Evolutionary conservation across 2,888 invertebrate genomes (phyloP), one percentile per base, ranked within the genome.

Genomic region (Synergus umbraculus): DNA sequence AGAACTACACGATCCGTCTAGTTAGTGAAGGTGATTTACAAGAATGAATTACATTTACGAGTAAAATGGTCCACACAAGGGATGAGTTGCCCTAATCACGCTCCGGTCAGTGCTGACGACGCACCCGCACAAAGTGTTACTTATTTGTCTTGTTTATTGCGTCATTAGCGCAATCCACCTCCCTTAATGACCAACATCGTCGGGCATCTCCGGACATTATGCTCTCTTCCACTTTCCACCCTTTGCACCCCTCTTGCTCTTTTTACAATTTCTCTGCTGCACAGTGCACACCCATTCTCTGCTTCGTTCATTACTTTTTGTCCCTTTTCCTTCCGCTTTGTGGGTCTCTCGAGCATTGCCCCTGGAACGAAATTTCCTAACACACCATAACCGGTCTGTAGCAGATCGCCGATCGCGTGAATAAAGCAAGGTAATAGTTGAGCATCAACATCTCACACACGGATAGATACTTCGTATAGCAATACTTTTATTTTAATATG

Each of bases 151-250:
- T 83, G 80, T 82, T 83, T 83, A 83, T 83, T 81, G 81, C 82
- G 78, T 82, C 81, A 82, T 83, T 83, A 82, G 81, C 79, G 79
- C 79, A 83, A 83, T 81, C 81, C 82, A 83, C 82, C 81, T 80
- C 44, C 65, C 54, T 54, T 65, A 79, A 58, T 82, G 80, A 83
- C 82, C 83, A 79, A 82, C 82, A 79, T 79, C 77, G 79, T 81
- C 49, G 76, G 76, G 77, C 79, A 65, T 80, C 81, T 77, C 82
- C 76, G 80, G 80, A 82, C 81, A 81, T 78, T 77, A 79, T 79
- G 77, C 78, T 58, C 76, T 43, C 58, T 64, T 49, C 29, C 76
- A 78, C 78, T 64, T 78, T 78, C 73, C 44, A 66, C 64, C 46
- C 81, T 82, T 83, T 81, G 79, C 82, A 80, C 73, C 77, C 79